Percentiles rank a stretch among this genome's conserved stretches.
These are phyloP conservation scores for Anarhynchus alexandrinus DNA, from an alignment of 2,113 vertebrate genomes.

Conservation along the genomic window DNA sequence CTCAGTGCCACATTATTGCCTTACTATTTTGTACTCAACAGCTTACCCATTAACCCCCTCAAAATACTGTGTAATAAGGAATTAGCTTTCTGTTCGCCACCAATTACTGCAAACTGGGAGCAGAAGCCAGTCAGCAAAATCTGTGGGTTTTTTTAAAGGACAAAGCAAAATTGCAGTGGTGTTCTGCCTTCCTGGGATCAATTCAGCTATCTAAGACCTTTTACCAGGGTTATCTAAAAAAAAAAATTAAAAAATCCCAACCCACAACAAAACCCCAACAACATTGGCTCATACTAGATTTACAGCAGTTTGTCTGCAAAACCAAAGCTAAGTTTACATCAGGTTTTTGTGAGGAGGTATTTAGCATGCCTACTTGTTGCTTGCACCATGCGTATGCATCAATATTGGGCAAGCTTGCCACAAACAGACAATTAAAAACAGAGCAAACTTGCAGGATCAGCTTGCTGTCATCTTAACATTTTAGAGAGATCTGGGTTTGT, in stretches of 20 bases:
- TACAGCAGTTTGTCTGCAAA: neutral
- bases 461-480: slow-evolving; percentile 40
- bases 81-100: slow-evolving; percentile 33
- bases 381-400: neutral
- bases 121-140: slow-evolving; percentile 30
- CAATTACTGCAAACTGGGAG: slow-evolving; percentile 29
- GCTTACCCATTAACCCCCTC: neutral
- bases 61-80: slow-evolving; percentile 10
- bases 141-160: neutral
- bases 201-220: too few relatives aligned
- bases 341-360: neutral
- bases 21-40: neutral
- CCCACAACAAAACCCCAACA: neutral
- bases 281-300: neutral
- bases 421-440: slow-evolving; percentile 60
- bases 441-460: slow-evolving; percentile 54
- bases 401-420: neutral
- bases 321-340: neutral
- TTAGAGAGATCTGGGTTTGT: slow-evolving; percentile 24
- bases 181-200: too few relatives aligned
- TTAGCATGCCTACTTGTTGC: neutral
- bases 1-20: neutral
- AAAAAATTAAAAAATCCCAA: too few relatives aligned
- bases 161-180: too few relatives aligned
- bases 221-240: neutral